Percentiles rank a stretch among this genome's conserved stretches.
phyloP scores from a whole-genome alignment of 2,888 invertebrate genomes.

The Pedicia rivosa region DNA sequence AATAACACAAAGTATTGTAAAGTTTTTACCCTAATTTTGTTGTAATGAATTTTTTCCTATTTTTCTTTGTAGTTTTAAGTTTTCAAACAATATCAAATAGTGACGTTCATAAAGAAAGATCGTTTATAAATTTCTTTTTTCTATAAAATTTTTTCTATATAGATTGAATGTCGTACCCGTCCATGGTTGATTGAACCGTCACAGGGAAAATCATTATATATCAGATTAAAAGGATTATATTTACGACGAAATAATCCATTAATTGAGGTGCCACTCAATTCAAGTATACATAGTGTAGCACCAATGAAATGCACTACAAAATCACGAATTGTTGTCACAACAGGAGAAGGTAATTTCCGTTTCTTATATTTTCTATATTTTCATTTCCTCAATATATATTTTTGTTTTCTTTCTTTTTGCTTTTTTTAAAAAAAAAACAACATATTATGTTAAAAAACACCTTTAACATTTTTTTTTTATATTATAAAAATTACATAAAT shows the following conservation, averaged over 20 bases:
- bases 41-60: too few relatives aligned
- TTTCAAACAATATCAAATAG: too few relatives aligned
- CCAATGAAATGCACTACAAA: slow-evolving; percentile 51
- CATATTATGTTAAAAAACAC: background rate
- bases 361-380: background rate
- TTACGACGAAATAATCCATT: slow-evolving; percentile 29
- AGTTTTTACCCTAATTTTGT: too few relatives aligned
- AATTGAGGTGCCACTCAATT: slow-evolving; percentile 34
- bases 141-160: slow-evolving; percentile 22
- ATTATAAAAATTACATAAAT: background rate
- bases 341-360: slow-evolving; percentile 34
- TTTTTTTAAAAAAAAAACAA: too few relatives aligned
- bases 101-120: too few relatives aligned
- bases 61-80: too few relatives aligned
- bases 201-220: slow-evolving; percentile 59
- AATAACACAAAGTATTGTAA: too few relatives aligned
- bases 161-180: slow-evolving; percentile 65
- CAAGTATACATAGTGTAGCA: slow-evolving; percentile 38
- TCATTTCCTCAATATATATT: background rate
- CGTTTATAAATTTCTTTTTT: slow-evolving; percentile 1
- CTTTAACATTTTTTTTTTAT: slow-evolving; percentile 4
- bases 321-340: slow-evolving; percentile 64
- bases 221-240: slow-evolving; percentile 54
- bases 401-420: too few relatives aligned
- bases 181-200: slow-evolving; percentile 70